These are phyloP conservation scores for Drosophila falleni DNA, from an alignment of 2,888 invertebrate genomes.

Conservation along the genomic window DNA sequence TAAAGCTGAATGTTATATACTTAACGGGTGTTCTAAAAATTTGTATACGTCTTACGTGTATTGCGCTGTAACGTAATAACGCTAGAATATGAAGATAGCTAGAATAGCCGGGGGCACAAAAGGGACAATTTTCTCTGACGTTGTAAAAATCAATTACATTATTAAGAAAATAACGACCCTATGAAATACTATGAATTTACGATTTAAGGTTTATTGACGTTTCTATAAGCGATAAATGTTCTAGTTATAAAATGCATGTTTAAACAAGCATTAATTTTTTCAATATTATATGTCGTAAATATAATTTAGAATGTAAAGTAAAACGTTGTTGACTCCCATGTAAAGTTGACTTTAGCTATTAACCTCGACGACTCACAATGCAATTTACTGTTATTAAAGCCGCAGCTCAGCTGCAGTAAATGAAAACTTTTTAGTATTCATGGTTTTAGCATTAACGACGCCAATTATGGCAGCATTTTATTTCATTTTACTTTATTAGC, in stretches of 20 bases:
- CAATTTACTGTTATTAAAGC: slow-evolving; percentile 50
- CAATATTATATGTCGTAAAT: background rate
- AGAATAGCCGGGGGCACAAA: no score
- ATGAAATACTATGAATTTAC: no score
- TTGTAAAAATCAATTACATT: no score
- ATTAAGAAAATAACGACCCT: no score
- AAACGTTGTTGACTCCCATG: background rate
- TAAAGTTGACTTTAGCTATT: slow-evolving; percentile 8
- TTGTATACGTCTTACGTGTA: background rate
- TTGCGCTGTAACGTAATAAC: background rate
- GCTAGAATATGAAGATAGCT: no score
- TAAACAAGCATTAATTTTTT: no score
- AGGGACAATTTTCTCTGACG: no score
- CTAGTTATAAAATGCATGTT: no score
- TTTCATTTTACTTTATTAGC: slow-evolving; percentile 71
- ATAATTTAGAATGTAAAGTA: background rate
- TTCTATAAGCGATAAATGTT: no score
- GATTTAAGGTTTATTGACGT: no score
- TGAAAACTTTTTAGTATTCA: slow-evolving; percentile 75
- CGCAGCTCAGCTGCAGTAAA: slow-evolving; percentile 57
- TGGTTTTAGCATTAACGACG: slow-evolving; percentile 76
- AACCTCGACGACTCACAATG: slow-evolving; percentile 3
- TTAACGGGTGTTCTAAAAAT: slow-evolving; percentile 41
- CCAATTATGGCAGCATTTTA: slow-evolving; percentile 78
- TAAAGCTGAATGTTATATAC: slow-evolving; percentile 23